Evolutionary conservation across 2,888 invertebrate genomes (phyloP).

Genomic region (Aelia acuminata): DNA sequence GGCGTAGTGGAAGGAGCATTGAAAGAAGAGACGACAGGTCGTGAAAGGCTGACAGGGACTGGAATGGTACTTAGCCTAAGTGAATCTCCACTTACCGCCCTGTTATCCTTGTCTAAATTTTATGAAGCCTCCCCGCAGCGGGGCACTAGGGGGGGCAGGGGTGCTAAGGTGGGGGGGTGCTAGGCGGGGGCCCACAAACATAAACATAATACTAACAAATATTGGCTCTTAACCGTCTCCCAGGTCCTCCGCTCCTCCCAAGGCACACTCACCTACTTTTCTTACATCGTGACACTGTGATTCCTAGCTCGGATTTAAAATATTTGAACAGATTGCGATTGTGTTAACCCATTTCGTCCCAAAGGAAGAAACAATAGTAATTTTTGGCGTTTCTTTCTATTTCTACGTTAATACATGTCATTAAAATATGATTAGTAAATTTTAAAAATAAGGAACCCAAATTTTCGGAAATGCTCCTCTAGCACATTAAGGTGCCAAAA

Average conservation of each 20-base stretch:
- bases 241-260: background rate
- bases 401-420: too few species aligned
- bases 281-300: background rate
- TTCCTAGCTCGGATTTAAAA: background rate
- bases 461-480: too few species aligned
- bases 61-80: constrained; percentile 54
- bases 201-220: constrained; percentile 60
- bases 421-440: too few species aligned
- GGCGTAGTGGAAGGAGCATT: background rate
- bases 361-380: too few species aligned
- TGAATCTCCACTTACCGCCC: constrained; percentile 55
- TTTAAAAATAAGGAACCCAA: too few species aligned
- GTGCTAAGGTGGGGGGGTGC: constrained; percentile 43
- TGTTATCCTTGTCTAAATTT: constrained; percentile 60
- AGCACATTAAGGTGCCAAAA: too few species aligned
- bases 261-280: constrained; percentile 42
- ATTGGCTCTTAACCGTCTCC: constrained; percentile 54
- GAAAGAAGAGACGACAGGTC: constrained; percentile 15
- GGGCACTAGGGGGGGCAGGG: background rate
- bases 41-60: constrained; percentile 41
- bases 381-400: too few species aligned
- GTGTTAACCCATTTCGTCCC: too few species aligned
- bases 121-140: constrained; percentile 50
- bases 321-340: background rate
- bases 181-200: constrained; percentile 19